Evolutionary conservation across 1,140 invertebrate genomes (phyloP).

Genomic region (Caenorhabditis elegans): DNA sequence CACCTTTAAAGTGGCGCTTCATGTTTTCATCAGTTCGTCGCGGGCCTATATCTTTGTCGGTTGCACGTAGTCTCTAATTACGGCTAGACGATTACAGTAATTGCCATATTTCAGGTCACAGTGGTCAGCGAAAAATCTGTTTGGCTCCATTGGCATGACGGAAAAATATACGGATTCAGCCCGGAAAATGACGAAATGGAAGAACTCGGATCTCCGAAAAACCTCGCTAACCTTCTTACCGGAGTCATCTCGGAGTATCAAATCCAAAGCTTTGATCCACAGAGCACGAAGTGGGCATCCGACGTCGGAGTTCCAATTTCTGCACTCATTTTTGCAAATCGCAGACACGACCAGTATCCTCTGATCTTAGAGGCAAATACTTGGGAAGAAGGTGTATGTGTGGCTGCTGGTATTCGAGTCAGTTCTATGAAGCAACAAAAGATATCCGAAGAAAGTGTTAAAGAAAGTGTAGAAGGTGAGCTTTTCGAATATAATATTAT

Average conservation of each 20-base stretch:
- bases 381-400: constrained; percentile 23
- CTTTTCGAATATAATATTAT: not conserved
- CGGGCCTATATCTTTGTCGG: too few species aligned
- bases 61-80: too few species aligned
- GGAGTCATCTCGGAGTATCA: not conserved
- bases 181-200: constrained; percentile 25
- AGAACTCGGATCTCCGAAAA: not conserved
- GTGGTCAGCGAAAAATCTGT: not conserved
- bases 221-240: not conserved
- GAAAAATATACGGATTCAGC: not conserved
- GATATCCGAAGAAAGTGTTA: not conserved
- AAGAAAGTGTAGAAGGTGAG: not conserved
- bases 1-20: too few species aligned
- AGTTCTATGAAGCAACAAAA: not conserved
- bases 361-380: constrained; percentile 27
- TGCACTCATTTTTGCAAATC: constrained; percentile 30
- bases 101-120: not conserved
- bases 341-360: constrained; percentile 11
- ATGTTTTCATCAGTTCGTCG: too few species aligned
- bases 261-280: constrained; percentile 31
- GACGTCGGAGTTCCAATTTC: constrained; percentile 24
- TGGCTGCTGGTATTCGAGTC: constrained; percentile 14
- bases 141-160: constrained; percentile 17
- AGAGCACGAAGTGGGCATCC: constrained; percentile 20
- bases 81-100: too few species aligned